Evolutionary conservation across 2,888 invertebrate species (phyloP), one percentile per base, ranked within the genome.

Genomic region (Mimachlamys varia): DNA sequence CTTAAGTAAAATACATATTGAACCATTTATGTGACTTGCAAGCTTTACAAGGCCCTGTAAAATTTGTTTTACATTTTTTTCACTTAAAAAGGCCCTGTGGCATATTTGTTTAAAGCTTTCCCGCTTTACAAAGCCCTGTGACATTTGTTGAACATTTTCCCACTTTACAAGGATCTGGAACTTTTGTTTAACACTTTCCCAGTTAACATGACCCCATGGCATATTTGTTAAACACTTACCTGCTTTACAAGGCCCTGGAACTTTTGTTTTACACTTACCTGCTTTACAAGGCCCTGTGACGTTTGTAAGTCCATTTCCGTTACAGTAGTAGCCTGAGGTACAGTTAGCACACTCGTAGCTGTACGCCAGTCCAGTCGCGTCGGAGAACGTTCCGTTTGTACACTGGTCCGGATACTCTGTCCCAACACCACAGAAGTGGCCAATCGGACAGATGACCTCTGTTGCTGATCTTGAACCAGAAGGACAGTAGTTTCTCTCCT

Each of bases 371-470:
- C 95, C 95, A 1, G 95, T 93, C 44, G 93, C 93, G 92, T 96
- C 95, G 88, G 96, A 96, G 94, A 94, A 96, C 19, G 96, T 96
- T 44, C 96, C 96, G 89, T 95, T 96, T 17, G 96, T 95, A 92
- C 96, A 96, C 12, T 93, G 94, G 15, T 90, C 89, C 0, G 96
- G 96, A 89, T 94, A 91, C 62, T 95, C 94, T 19, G 96, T 95
- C 33, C 94, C 95, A 22, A 92, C 12, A 3, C 93, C 94, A 92
- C 96, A 96, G 93, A 95, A 96, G 93, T 94, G 93, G 37, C 96
- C 96, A 88, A 92, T 93, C n/a, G 95, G 95, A 92, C 96, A 96
- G 88, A 95, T 93, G 87, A 94, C 92, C 92, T 95, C 93, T n/a
- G 94, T 95, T 27, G 93, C 88, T 13, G 92, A 90, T 50, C 93